Evolutionary conservation across 2,797 vertebrate genomes (phyloP), one percentile per base, ranked within the genome.

Genomic region (Hippopotamyrus pictus): DNA sequence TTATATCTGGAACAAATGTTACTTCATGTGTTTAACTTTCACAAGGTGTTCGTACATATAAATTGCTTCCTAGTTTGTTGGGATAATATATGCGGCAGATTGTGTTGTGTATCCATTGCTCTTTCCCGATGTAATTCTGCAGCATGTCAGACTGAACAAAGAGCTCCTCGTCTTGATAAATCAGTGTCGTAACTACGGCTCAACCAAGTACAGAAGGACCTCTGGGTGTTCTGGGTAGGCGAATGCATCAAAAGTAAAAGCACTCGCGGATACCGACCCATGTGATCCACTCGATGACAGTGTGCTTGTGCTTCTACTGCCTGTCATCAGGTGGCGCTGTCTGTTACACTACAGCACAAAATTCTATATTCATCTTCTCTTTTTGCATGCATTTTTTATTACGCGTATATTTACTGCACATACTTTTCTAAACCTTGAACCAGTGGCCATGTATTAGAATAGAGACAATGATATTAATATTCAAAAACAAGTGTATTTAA

Each of bases 21-120:
- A 90, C 88, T 62, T 69, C 90, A 92, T 91, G 84, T 91, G 90
- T 33, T 50, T 90, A 25, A 92, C 92, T 91, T 93, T 92, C 90
- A 93, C 85, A 92, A 91, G 93, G 93, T 90, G 29, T 82, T 69
- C 87, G 90, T 92, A 57, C 37, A 91, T 90, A 90, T 89, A 91
- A 93, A 94, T 91, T n/a, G 90, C 91, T 93, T 92, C 90, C 89
- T 89, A 90, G 91, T 92, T 90, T 90, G 91, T 91, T 76, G 65
- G 12, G 33, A 53, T 92, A 89, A 92, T 82, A 88, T 88, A 89
- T 86, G 89, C 48, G 83, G 37, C 89, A 89, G 41, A 29, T 82
- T 51, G 41, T 90, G 87, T 82, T 51, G 41, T 90, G 87, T 85
- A 89, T 79, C 90, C 90, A 89, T 91, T 90, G 92, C 46, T 84